Conservation (phyloP, 2,113 vertebrate species). For the Brachyhypopomus gauderio region DNA sequence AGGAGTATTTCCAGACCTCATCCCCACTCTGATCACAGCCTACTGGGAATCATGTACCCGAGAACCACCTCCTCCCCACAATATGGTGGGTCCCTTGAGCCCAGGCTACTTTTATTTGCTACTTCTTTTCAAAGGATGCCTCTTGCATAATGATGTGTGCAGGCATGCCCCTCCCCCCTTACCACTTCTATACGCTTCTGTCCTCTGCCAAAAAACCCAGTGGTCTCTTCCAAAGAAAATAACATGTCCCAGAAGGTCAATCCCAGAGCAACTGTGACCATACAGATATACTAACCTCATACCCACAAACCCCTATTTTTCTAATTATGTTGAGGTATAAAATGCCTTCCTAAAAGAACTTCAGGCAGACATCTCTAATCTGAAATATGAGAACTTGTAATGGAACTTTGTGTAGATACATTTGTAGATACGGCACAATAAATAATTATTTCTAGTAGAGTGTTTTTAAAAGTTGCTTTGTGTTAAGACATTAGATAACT, state of each 20-base stretch:
- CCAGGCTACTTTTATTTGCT: slow-evolving; percentile 27
- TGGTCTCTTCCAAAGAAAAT: slow-evolving; percentile 32
- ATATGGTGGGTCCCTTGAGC: slow-evolving; percentile 13
- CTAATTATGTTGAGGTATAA: not conserved
- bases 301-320: not conserved
- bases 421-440: not conserved
- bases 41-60: slow-evolving; percentile 25
- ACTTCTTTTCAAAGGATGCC: slow-evolving; percentile 2
- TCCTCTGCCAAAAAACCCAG: slow-evolving; percentile 2
- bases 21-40: not conserved
- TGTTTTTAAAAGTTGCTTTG: too few relatives aligned
- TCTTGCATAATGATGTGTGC: slow-evolving; percentile 11
- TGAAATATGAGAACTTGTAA: not conserved
- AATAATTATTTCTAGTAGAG: too few relatives aligned
- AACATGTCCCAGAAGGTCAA: not conserved
- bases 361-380: not conserved
- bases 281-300: not conserved
- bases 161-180: not conserved
- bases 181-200: not conserved
- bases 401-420: not conserved
- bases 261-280: slow-evolving; percentile 10
- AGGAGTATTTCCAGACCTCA: slow-evolving; percentile 42
- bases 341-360: not conserved
- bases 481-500: too few relatives aligned
- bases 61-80: slow-evolving; percentile 5